A percentile compares a stretch with the other conserved stretches of the same genome.
Evolutionary conservation across 53 echinoderm and acorn worm species (phyloP).

Genomic region (Luidia sarsii): DNA sequence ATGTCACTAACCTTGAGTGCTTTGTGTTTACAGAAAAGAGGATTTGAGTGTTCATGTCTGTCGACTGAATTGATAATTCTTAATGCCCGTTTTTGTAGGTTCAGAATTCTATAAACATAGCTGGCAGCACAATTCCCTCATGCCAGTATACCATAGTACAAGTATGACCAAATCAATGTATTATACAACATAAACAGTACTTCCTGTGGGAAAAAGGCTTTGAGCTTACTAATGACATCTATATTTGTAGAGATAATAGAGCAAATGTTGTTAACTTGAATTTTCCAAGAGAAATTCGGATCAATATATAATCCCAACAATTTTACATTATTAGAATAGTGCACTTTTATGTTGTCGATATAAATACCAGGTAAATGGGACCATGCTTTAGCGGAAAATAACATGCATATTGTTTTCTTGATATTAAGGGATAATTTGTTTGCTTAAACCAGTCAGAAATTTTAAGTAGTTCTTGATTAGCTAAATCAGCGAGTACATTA

Average conservation of each 20-base stretch:
- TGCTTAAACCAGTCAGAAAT: constrained; percentile 12
- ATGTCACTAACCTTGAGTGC: too few relatives aligned
- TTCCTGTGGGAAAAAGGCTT: neutral
- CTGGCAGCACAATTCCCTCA: too few relatives aligned
- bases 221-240: neutral
- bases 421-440: neutral
- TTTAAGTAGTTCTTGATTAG: neutral
- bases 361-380: neutral
- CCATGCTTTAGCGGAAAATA: neutral
- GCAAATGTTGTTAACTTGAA: neutral
- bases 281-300: neutral
- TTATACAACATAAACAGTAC: too few relatives aligned
- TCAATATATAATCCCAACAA: neutral
- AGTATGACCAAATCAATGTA: too few relatives aligned
- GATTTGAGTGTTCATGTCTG: too few relatives aligned
- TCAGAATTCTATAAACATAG: too few relatives aligned
- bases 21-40: too few relatives aligned
- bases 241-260: neutral
- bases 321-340: neutral
- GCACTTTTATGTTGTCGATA: neutral
- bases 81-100: too few relatives aligned
- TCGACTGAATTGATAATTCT: too few relatives aligned
- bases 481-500: neutral
- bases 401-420: too few relatives aligned
- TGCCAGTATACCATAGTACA: too few relatives aligned